Conservation (phyloP, 2,888 invertebrate genomes). For the Eupithecia vulgata region DNA sequence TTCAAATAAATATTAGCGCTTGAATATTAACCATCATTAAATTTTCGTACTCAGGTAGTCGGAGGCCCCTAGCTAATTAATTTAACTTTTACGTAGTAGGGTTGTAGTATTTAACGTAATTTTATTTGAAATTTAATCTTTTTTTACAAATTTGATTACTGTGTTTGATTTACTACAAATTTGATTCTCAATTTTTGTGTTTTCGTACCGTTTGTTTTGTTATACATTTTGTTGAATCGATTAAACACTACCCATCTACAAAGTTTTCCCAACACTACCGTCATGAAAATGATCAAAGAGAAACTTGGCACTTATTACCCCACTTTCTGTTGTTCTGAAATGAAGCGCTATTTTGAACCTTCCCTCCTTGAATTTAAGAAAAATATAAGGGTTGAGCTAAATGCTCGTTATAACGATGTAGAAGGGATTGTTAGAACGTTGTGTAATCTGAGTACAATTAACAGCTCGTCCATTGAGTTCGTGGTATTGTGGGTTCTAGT, state of each 20-base stretch:
- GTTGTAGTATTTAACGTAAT: too few relatives aligned
- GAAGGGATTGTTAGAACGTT: slow-evolving; percentile 19
- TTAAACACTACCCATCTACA: not conserved
- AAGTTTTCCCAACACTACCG: slow-evolving; percentile 16
- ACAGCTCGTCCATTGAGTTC: slow-evolving; percentile 13
- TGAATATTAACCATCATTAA: too few relatives aligned
- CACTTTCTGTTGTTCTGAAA: slow-evolving; percentile 26
- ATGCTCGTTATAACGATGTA: slow-evolving; percentile 24
- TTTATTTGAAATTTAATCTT: too few relatives aligned
- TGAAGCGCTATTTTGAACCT: slow-evolving; percentile 24
- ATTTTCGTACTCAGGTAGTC: too few relatives aligned
- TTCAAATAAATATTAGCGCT: too few relatives aligned
- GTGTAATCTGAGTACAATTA: slow-evolving; percentile 27
- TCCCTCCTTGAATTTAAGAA: slow-evolving; percentile 20
- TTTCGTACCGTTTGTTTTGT: too few relatives aligned
- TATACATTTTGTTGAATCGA: too few relatives aligned
- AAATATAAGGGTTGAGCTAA: slow-evolving; percentile 25
- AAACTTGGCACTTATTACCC: slow-evolving; percentile 34
- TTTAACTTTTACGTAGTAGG: too few relatives aligned
- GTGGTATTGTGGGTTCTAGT: not conserved
- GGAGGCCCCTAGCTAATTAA: too few relatives aligned
- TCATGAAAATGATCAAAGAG: slow-evolving; percentile 37
- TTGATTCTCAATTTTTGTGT: too few relatives aligned
- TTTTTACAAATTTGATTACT: too few relatives aligned
- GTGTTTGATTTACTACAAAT: too few relatives aligned